Evolutionary conservation across 2,113 vertebrate genomes (phyloP), one percentile per base, ranked within the genome.

Genomic region (Tupaia chinensis): DNA sequence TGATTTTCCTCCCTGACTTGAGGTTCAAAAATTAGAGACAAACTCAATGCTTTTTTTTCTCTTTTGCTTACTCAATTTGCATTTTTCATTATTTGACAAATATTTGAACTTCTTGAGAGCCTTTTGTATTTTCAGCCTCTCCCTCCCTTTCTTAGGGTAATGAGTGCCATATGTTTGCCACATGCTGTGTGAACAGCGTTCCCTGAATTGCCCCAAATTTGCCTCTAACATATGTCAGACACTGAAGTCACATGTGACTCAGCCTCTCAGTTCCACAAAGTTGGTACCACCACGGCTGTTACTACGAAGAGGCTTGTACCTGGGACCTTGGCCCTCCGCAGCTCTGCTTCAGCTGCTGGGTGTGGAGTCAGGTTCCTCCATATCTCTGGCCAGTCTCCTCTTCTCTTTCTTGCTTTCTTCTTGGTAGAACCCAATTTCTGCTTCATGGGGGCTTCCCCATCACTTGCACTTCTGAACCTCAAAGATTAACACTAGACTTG

Each of bases 11-110:
- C 60, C n/a, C 22, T 53, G 29, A 68, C 58, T 72, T 25, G 53
- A 88, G 53, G 60, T 88, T 94, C 27, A 69, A 88, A 88, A 95
- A 85, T 58, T 44, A 77, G 32, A 91, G 66, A 87, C 17, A 5
- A 29, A 3, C 10, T 15, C n/a, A 3, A 44, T 58, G 53, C 19
- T 81, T 61, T 44, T 53, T 44, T 56, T 32, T 73, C 15, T 77
- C 11, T 56, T 63, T 53, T 8, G 2, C 14, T 80, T 76, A 44
- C 23, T 79, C 56, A 53, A 11, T 93, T 76, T 95, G 32, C 23
- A 53, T 58, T 83, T 91, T 60, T 77, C 63, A 22, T 77, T 68
- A 83, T 81, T 63, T 72, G 69, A 81, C 58, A 93, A 69, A 72
- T 74, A 87, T 63, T 34, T 78, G 78, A 94, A 93, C 82, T 79